Evolutionary conservation across 64 coral and sea anemone genomes (phyloP).

Genomic region (Platygyra sinensis): DNA sequence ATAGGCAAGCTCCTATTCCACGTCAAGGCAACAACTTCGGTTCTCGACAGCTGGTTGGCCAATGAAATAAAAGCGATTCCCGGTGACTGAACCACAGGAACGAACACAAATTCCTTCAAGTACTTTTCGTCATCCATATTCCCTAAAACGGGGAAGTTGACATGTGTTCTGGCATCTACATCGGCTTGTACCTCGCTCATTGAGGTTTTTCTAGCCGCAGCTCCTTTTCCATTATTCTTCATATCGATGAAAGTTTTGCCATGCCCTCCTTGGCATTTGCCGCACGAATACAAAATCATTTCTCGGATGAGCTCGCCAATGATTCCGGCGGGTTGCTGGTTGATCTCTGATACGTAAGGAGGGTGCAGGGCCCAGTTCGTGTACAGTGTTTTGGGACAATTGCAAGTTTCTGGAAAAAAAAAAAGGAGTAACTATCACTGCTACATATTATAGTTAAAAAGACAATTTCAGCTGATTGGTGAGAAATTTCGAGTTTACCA

Average conservation of each 20-base stretch:
- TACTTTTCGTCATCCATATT: conserved; percentile 23
- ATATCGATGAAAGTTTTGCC: conserved; percentile 24
- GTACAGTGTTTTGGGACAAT: conserved; percentile 55
- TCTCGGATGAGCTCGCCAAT: conserved; percentile 35
- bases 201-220: conserved; percentile 2
- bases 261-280: conserved; percentile 26
- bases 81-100: conserved; percentile 49
- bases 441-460: background rate
- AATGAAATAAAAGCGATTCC: conserved; percentile 58
- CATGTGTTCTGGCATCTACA: conserved; percentile 23
- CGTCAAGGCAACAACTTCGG: background rate
- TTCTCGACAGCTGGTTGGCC: background rate
- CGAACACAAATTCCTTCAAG: conserved; percentile 12
- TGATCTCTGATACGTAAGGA: conserved; percentile 46
- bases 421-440: background rate
- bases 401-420: conserved; percentile 50
- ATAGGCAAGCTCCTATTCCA: conserved; percentile 11
- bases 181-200: background rate
- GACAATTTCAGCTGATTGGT: no score
- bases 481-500: no score
- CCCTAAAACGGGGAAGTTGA: conserved; percentile 62
- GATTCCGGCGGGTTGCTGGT: conserved; percentile 28
- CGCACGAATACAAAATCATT: conserved; percentile 49
- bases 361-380: conserved; percentile 64
- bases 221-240: background rate